These are phyloP conservation scores for Apaloderma vittatum DNA, from an alignment of 2,113 vertebrate species.

Conservation along the genomic window DNA sequence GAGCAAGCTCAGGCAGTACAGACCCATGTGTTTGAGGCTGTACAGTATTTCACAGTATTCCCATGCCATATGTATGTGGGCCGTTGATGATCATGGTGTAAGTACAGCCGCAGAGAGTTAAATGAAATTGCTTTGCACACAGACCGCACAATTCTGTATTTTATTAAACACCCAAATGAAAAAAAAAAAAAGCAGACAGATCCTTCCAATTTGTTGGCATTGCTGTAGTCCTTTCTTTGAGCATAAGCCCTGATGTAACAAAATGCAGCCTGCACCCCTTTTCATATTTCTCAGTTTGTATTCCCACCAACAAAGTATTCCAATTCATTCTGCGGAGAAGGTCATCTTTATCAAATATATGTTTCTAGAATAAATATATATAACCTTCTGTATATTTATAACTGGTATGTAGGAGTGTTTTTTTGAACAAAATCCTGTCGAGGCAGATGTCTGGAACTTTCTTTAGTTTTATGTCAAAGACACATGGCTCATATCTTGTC, in stretches of 20 bases:
- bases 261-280: neutral
- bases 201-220: neutral
- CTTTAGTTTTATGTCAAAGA: slow-evolving; percentile 66
- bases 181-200: neutral
- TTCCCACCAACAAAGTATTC: neutral
- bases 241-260: neutral
- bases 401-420: slow-evolving; percentile 52
- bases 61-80: slow-evolving; percentile 31
- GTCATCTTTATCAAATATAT: slow-evolving; percentile 57
- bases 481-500: neutral
- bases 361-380: slow-evolving; percentile 54
- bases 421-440: slow-evolving; percentile 60
- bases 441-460: slow-evolving; percentile 69
- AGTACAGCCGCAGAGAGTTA: slow-evolving; percentile 15
- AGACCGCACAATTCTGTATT: neutral
- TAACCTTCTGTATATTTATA: slow-evolving; percentile 64
- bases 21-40: neutral
- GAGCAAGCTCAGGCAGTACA: neutral
- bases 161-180: neutral
- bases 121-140: neutral
- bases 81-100: neutral
- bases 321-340: slow-evolving; percentile 21
- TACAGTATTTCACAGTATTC: neutral
- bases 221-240: neutral
- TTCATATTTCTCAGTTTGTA: neutral